These are phyloP conservation scores for Loris lydekkerianus DNA, from an alignment of 2,797 vertebrate species.

Conservation along the genomic window DNA sequence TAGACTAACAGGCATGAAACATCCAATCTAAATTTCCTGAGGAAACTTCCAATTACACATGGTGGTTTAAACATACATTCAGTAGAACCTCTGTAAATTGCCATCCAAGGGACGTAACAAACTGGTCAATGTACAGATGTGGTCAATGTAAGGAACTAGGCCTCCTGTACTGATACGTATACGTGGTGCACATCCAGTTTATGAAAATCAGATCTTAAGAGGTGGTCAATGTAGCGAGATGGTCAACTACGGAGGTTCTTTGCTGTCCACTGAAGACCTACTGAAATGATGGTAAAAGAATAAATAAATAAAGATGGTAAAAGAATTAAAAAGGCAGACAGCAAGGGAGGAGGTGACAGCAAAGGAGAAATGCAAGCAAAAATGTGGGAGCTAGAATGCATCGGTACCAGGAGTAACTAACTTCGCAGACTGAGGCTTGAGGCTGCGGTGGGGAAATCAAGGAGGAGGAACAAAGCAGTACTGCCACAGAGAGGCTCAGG, in stretches of 20 bases:
- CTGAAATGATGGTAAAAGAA: constrained; percentile 14
- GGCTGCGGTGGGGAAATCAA: background rate
- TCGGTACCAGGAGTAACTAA: background rate
- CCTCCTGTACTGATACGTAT: no score
- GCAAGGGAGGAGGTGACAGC: background rate
- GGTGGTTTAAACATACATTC: background rate
- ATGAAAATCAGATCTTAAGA: no score
- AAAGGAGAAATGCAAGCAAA: background rate
- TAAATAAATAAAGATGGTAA: background rate
- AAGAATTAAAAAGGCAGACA: background rate
- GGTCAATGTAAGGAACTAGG: no score
- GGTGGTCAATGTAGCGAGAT: no score
- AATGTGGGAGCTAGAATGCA: background rate
- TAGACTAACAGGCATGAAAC: background rate
- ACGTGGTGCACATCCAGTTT: no score
- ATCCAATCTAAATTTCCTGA: constrained; percentile 29
- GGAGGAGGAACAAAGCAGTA: background rate
- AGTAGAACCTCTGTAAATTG: no score
- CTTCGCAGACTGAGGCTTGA: background rate
- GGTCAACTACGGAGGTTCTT: background rate
- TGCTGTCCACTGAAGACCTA: background rate
- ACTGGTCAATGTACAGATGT: no score
- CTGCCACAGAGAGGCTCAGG: background rate
- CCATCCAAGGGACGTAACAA: no score
- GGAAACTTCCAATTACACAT: background rate